Evolutionary conservation across 2,797 vertebrate genomes (phyloP), one percentile per base, ranked within the genome.

Genomic region (Rallus crepitans): DNA sequence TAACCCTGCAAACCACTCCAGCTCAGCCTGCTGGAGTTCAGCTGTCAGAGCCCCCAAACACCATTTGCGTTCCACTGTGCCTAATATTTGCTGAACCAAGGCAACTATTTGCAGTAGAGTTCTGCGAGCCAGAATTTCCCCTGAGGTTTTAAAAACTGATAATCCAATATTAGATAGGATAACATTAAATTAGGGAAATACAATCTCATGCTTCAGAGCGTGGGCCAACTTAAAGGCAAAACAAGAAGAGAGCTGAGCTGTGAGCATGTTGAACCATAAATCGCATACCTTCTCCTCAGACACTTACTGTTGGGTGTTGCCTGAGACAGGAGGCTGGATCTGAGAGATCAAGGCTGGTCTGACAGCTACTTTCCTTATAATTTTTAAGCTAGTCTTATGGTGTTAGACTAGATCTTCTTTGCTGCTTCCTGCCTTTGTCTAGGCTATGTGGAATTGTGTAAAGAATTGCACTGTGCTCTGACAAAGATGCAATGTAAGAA

Each of bases 121-220:
- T 90, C 45, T 73, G 52, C 0, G 2, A 84, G 63, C 35, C 66
- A 88, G 31, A 64, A 15, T 84, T 90, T 89, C 48, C 40, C 53
- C 53, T 4, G 11, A 77, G 75, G 31, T 68, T 84, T 93, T 90
- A 88, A 94, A 90, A 94, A 79, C 11, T 61, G 73, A 66, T 88
- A 90, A 94, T 82, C 66, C 69, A 91, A 28, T 82, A 87, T 82
- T 71, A 90, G 57, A 60, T 40, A 60, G 23, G 30, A 65, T 59
- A 94, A 60, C 48, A 84, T 69, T 78, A 78, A 68, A 93, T 77
- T 77, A 94, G 31, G 35, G 56, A 90, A 95, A 90, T 72, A 71
- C 40, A 73, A 15, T 79, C 48, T 94, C 40, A 60, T 37, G 35
- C 48, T 64, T 53, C 40, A 33, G 48, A 20, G 6, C 9, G 24